Evolutionary conservation across 2,113 vertebrate species (phyloP), one percentile per base, ranked within the genome.

Genomic region (Myocastor coypus): DNA sequence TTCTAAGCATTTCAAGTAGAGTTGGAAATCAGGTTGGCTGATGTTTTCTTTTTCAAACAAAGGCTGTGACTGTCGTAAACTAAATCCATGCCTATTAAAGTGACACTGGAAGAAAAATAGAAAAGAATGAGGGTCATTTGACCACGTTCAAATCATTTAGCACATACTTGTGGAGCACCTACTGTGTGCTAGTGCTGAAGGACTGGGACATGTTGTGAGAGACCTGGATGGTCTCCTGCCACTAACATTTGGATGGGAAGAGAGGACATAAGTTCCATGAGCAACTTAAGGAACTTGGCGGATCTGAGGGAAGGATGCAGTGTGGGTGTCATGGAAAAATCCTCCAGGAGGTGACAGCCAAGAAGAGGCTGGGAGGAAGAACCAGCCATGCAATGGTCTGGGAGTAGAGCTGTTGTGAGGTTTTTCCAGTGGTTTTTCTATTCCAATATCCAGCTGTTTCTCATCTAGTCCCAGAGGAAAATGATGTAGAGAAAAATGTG

Each of bases 361-460:
- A 37, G 26, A n/a, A 1, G 86, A 52, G 71, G 40, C 59, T 10
- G n/a, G 26, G 75, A n/a, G 10, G 17, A 81, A 64, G 87, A 63
- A 8, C 63, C 0, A 1, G 85, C n/a, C 1, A 0, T 9, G 42
- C 4, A 20, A 64, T 80, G 61, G n/a, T 66, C 83, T 81, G 75
- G 61, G 55, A 64, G 83, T 40, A 69, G 63, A 5, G 0, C 1
- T 61, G 32, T 59, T 46, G 0, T 83, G 69, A 80, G 57, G 68
- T 94, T 95, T 95, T 89, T 63, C 89, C 96, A 89, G 68, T 61
- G 80, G 40, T 87, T 96, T 92, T 55, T 93, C 40, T 57, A 20
- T 75, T 78, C 87, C 94, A 94, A n/a, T 46, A 34, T 17, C 93
- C 97, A 98, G 97, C 95, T 97, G 97, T 95, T 97, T 92, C 94